phyloP scores from a whole-genome alignment of 2,113 vertebrate species.

The Scortum barcoo region DNA sequence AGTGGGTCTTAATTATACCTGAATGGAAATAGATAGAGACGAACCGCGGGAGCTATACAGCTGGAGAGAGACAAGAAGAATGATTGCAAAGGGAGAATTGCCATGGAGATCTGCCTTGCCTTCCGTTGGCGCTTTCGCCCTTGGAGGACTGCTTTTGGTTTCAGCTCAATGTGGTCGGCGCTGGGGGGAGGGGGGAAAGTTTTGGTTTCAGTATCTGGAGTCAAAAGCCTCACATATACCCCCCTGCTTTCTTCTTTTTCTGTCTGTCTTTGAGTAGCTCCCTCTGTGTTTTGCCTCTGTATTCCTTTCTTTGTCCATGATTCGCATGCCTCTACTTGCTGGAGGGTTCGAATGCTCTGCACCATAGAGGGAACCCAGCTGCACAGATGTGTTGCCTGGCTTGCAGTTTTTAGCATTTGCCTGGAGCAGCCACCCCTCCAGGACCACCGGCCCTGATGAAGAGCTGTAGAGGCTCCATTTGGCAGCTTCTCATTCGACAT shows the following conservation, averaged over 20 bases:
- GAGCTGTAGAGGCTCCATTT: slow-evolving; percentile 68
- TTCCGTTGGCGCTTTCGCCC: slow-evolving; percentile 20
- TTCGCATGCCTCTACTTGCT: slow-evolving; percentile 47
- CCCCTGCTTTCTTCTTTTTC: slow-evolving; percentile 20
- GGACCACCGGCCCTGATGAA: slow-evolving; percentile 78
- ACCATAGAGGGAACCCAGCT: slow-evolving; percentile 69
- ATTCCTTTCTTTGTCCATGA: slow-evolving; percentile 38
- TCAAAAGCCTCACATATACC: slow-evolving; percentile 43
- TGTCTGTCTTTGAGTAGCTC: slow-evolving; percentile 31
- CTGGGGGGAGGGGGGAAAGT: slow-evolving; percentile 44
- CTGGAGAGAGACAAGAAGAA: slow-evolving; percentile 48
- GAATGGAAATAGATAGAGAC: slow-evolving; percentile 63
- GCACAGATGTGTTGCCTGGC: slow-evolving; percentile 76
- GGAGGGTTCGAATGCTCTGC: slow-evolving; percentile 46
- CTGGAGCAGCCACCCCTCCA: slow-evolving; percentile 65
- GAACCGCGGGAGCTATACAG: slow-evolving; percentile 31
- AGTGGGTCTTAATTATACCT: slow-evolving; percentile 70
- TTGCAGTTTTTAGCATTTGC: slow-evolving; percentile 69
- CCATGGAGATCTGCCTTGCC: slow-evolving; percentile 35
- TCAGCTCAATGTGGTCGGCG: slow-evolving; percentile 21
- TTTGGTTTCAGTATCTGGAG: slow-evolving; percentile 48
- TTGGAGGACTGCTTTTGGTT: slow-evolving; percentile 47
- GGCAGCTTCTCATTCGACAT: slow-evolving; percentile 71
- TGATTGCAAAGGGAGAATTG: slow-evolving; percentile 44
- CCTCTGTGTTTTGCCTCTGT: slow-evolving; percentile 24